Evolutionary conservation across 2,888 invertebrate species (phyloP), one percentile per base, ranked within the genome.

Genomic region (Isoperla grammatica): DNA sequence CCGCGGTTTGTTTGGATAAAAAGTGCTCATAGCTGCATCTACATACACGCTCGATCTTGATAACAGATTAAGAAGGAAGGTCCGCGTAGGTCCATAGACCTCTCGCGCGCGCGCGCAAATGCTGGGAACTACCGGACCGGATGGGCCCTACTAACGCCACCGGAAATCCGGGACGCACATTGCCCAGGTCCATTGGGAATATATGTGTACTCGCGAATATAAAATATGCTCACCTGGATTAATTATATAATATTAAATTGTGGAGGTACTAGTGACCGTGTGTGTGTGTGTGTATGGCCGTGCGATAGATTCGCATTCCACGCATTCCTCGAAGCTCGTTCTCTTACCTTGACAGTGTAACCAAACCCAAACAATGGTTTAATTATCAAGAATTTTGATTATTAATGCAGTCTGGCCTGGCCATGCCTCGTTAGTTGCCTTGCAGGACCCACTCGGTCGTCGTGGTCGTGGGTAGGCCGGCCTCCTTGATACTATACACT

Each of bases 331-430:
- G n/a, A n/a, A n/a, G n/a, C 19, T 45, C 42, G n/a, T 12, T 45
- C 45, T 45, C 45, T 45, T 45, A 45, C 45, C 45, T 45, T 45
- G 45, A 17, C 45, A 45, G 17, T n/a, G n/a, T 45, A 45, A 45
- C 45, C 45, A 45, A 45, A 45, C 45, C 45, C 45, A 45, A 45
- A 45, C 45, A 45, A 45, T 45, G 45, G 45, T 45, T 40, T 45
- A 45, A 45, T 45, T 45, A 45, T 45, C 15, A 45, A 45, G 45
- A 45, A 45, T 45, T 45, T 45, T 45, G 45, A 45, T 45, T 11
- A 45, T 45, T 19, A 19, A 45, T 29, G 29, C 29, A 29, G 29
- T 8, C 29, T 29, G 8, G n/a, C n/a, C n/a, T 29, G 8, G 5
- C 29, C 4, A 8, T 29, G 29, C 29, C 29, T 29, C 5, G 29